Evolutionary conservation across 2,888 invertebrate genomes (phyloP).

Genomic region (Antheraea assamensis): DNA sequence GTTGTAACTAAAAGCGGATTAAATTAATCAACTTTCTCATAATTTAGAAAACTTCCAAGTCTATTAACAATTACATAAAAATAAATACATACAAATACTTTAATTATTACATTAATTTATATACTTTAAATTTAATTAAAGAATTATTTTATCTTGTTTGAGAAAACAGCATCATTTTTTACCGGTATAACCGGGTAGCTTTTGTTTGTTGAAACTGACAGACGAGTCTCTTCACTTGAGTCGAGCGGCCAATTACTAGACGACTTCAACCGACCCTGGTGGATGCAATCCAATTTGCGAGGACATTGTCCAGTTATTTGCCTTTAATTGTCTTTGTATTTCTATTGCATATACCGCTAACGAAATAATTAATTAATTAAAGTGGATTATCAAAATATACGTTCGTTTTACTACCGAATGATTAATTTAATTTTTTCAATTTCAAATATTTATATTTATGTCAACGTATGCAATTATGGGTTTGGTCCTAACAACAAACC

Average conservation of each 20-base stretch:
- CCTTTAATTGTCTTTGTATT: constrained; percentile 13
- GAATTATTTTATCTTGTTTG: not conserved
- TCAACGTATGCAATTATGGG: no score
- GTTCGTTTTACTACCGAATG: not conserved
- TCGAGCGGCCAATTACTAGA: constrained; percentile 63
- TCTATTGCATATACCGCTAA: constrained; percentile 1
- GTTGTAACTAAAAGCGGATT: constrained; percentile 65
- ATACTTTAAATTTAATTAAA: not conserved
- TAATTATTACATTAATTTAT: no score
- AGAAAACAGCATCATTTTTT: not conserved
- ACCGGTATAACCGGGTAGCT: not conserved
- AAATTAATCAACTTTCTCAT: constrained; percentile 50
- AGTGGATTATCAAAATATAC: constrained; percentile 16
- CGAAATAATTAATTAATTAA: not conserved
- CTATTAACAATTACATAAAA: not conserved
- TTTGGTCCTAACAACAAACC: no score
- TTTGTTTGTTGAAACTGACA: constrained; percentile 10
- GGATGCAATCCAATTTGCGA: constrained; percentile 73
- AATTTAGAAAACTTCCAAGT: constrained; percentile 7
- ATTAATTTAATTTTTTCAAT: not conserved
- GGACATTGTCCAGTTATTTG: constrained; percentile 64
- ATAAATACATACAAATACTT: not conserved
- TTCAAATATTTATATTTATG: no score
- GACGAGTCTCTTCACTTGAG: constrained; percentile 48
- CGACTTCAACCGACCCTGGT: constrained; percentile 53